These are phyloP conservation scores for Acronicta alni DNA, from an alignment of 2,888 invertebrate species.

Conservation along the genomic window DNA sequence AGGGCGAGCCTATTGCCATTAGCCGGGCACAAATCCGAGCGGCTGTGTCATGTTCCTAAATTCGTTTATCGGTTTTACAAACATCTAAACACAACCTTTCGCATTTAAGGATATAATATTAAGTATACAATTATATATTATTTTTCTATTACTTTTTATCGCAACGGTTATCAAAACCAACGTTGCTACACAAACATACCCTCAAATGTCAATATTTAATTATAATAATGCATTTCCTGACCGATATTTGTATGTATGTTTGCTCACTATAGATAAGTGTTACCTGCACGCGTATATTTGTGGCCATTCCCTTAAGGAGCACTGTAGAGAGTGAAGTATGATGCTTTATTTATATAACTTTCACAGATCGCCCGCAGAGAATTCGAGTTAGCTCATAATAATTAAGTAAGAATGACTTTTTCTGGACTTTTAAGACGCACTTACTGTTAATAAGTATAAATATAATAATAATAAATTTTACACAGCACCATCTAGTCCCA, in stretches of 20 bases:
- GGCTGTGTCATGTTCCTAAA: too few species aligned
- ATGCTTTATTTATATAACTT: slow-evolving; percentile 16
- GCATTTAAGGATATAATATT: too few species aligned
- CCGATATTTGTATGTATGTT: slow-evolving; percentile 24
- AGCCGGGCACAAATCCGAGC: too few species aligned
- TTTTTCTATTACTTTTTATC: not conserved
- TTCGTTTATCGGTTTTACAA: too few species aligned
- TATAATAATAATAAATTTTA: too few species aligned
- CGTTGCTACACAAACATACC: slow-evolving; percentile 24
- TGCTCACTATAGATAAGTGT: slow-evolving; percentile 22
- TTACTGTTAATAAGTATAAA: too few species aligned
- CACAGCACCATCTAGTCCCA: too few species aligned
- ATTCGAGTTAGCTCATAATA: slow-evolving; percentile 11
- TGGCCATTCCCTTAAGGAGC: slow-evolving; percentile 27
- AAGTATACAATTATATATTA: too few species aligned
- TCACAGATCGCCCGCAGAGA: slow-evolving; percentile 19
- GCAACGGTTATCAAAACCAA: not conserved
- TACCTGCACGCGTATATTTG: slow-evolving; percentile 28
- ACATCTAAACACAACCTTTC: too few species aligned
- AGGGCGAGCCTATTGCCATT: too few species aligned
- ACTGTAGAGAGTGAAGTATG: slow-evolving; percentile 28
- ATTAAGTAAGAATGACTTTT: too few species aligned
- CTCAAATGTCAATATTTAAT: slow-evolving; percentile 43
- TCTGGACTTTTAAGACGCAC: too few species aligned
- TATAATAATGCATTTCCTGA: slow-evolving; percentile 53